phyloP scores from a whole-genome alignment of 1,140 invertebrate species.

The Lordiphosa clarofinis region DNA sequence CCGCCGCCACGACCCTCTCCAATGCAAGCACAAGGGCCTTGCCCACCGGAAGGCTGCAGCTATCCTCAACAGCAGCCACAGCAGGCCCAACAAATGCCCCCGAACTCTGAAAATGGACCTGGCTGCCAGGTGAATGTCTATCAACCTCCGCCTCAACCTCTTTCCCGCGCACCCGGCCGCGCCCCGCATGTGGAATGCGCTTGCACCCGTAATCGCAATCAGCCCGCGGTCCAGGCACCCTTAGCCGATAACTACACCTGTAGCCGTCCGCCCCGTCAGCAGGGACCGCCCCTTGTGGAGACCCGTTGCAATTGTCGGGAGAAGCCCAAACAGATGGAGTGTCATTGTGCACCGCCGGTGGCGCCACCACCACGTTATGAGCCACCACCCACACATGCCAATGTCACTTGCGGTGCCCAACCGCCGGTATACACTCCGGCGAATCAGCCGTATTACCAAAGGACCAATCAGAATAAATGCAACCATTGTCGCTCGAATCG shows the following conservation, averaged over 20 bases:
- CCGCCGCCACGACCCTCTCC: slow-evolving; percentile 3
- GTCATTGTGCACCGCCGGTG: slow-evolving; percentile 13
- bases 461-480: slow-evolving; percentile 5
- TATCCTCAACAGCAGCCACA: slow-evolving; percentile 3
- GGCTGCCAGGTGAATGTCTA: slow-evolving; percentile 6
- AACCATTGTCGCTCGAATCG: slow-evolving; percentile 22
- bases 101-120: neutral
- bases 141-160: neutral
- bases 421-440: neutral
- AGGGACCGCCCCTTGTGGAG: neutral
- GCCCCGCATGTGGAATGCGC: slow-evolving; percentile 26
- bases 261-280: neutral
- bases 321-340: slow-evolving; percentile 1
- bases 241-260: slow-evolving; percentile 44
- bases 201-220: slow-evolving; percentile 15
- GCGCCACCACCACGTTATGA: neutral
- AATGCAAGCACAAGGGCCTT: neutral
- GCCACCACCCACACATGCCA: slow-evolving; percentile 14
- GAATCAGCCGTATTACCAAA: too few species aligned
- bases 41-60: neutral
- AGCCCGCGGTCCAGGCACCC: slow-evolving; percentile 11
- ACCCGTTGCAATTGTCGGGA: slow-evolving; percentile 31
- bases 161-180: neutral
- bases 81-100: neutral
- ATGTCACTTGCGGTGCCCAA: slow-evolving; percentile 26